Base-by-base conservation (phyloP, 1,140 invertebrate species). In the Lasaia peninsularis region DNA sequence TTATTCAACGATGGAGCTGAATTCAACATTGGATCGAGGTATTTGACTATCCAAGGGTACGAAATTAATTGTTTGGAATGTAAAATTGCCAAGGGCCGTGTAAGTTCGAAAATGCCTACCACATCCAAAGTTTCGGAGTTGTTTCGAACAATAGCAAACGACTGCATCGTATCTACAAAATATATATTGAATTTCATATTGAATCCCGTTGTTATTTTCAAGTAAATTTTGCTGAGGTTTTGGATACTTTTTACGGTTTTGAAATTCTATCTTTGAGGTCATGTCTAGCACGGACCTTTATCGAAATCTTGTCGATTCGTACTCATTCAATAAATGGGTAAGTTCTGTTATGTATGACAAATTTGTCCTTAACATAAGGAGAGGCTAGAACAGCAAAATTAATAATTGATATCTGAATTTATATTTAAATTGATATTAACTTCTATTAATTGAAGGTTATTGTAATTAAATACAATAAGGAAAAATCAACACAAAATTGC, bases 181-280 rank as follows among this genome's bases (percentile, higher is more conserved):
- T 93, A 93, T 84, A 90, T 95, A 56, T 78, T 95, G 7, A 95
- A 95, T 86, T 94, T 95, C 67, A 62, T 95, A 56, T 91, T 95
- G 28, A 95, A 94, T 90, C 94, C 94, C 7, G 84, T 95, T 34
- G 90, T 95, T 62, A 92, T 93, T 68, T 94, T 95, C 72, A 94
- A 94, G 81, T 95, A 73, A 74, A 56, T 24, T 28, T n/a, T 9
- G 52, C 7, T 33, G 24, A 6, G 4, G 8, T 28, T 28, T 28
- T 28, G 8, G n/a, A n/a, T n/a, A n/a, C n/a, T 12, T 31, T 24
- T 51, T 4, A 24, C 12, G 21, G 16, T 21, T 3, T 12, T 51
- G 12, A 18, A 51, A 51, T 24, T 21, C 3, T n/a, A 51, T 6
- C 24, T 50, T 50, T 51, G 20, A 50, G 16, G 21, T 14, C 12